Evolutionary conservation across 2,797 vertebrate genomes (phyloP).

Genomic region (Apodemus agrarius): DNA sequence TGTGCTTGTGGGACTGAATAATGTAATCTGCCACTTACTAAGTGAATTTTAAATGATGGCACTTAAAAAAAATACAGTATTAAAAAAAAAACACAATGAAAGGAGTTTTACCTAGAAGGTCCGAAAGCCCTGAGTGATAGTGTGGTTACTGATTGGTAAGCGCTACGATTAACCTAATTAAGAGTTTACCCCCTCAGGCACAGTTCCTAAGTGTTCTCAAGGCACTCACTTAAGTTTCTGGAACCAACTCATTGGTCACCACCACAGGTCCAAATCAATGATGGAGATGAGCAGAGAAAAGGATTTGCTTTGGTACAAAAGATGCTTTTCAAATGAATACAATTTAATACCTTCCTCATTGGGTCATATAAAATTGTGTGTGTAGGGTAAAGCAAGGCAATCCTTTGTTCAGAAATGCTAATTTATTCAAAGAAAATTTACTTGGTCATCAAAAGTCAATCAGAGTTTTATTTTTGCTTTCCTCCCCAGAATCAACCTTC

Average conservation of each 20-base stretch:
- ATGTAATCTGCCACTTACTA: conserved; percentile 97
- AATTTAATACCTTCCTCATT: conserved; percentile 81
- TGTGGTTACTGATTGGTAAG: conserved; percentile 88
- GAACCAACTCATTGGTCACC: conserved; percentile 85
- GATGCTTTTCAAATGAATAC: conserved; percentile 78
- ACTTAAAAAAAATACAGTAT: conserved; percentile 91
- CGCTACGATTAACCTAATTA: conserved; percentile 89
- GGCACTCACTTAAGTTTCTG: conserved; percentile 89
- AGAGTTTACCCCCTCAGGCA: conserved; percentile 89
- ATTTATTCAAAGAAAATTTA: conserved; percentile 80
- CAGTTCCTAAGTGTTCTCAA: conserved; percentile 89
- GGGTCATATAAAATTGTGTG: conserved; percentile 80
- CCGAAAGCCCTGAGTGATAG: conserved; percentile 91
- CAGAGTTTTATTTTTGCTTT: conserved; percentile 64
- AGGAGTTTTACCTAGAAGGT: conserved; percentile 87
- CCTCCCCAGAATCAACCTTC: conserved; percentile 74
- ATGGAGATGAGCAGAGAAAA: conserved; percentile 83
- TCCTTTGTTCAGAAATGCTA: conserved; percentile 77
- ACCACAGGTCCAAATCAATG: conserved; percentile 86
- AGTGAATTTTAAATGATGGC: conserved; percentile 97
- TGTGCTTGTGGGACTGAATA: conserved; percentile 97
- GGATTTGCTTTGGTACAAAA: conserved; percentile 89
- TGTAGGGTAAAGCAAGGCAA: conserved; percentile 84
- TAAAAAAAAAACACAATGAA: conserved; percentile 84
- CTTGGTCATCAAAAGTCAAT: conserved; percentile 79